Evolutionary conservation across 2,113 vertebrate species (phyloP).

Genomic region (Scopus umbretta): DNA sequence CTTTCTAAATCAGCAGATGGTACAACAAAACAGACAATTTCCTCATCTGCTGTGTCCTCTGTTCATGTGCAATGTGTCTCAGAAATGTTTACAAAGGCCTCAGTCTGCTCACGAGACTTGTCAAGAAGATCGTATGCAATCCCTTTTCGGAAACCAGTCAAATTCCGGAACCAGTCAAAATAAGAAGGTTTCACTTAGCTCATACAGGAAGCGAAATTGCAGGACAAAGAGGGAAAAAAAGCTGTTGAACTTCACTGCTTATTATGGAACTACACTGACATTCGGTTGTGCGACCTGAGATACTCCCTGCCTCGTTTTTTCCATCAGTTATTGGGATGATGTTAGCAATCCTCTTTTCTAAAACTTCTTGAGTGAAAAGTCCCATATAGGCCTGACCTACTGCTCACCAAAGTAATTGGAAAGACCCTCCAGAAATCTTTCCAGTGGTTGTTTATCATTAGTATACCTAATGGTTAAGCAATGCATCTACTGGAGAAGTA

Average conservation of each 20-base stretch:
- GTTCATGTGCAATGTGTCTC: conserved; percentile 10
- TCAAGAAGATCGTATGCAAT: not conserved
- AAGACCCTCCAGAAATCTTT: not conserved
- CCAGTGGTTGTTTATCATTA: not conserved
- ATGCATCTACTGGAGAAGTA: not conserved
- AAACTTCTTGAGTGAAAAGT: not conserved
- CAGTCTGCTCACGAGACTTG: not conserved
- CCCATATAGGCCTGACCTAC: not conserved
- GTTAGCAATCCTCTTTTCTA: not conserved
- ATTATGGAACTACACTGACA: not conserved
- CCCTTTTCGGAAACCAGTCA: not conserved
- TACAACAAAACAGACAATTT: conserved; percentile 55
- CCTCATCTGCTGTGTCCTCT: conserved; percentile 21
- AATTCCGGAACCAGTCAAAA: not conserved
- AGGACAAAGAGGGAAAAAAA: not conserved
- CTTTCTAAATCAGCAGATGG: conserved; percentile 58
- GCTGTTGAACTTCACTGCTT: not conserved
- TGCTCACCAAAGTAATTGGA: not conserved
- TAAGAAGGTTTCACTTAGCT: not conserved
- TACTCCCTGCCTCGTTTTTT: not conserved
- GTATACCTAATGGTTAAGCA: not conserved
- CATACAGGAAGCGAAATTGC: not conserved
- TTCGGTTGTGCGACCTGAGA: not conserved
- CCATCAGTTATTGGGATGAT: not conserved
- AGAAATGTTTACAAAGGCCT: conserved; percentile 25